phyloP scores from a whole-genome alignment of 2,888 invertebrate species.

The Subacronicta megacephala region DNA sequence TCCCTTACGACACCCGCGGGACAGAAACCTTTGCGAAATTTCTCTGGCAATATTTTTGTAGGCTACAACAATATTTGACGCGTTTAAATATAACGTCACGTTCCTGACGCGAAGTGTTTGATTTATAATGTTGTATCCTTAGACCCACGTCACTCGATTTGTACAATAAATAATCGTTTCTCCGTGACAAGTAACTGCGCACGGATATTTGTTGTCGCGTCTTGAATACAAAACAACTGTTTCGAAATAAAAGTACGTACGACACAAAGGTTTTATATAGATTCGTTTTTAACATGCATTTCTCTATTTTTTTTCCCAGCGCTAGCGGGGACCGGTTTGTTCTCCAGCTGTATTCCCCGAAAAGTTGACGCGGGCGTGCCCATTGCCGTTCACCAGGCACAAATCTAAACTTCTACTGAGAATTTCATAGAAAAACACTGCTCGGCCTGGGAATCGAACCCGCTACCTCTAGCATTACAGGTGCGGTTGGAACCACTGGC shows the following conservation, averaged over 20 bases:
- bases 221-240: conserved; percentile 66
- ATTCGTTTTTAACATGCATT: conserved; percentile 3
- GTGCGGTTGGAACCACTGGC: no score
- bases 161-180: conserved; percentile 77
- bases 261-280: conserved; percentile 17
- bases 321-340: no score
- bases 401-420: no score
- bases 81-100: conserved; percentile 57
- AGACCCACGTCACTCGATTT: conserved; percentile 79
- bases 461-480: no score
- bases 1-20: conserved; percentile 48
- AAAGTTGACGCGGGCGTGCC: no score
- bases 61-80: conserved; percentile 30
- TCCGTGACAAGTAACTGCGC: conserved; percentile 66
- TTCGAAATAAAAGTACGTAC: conserved; percentile 14
- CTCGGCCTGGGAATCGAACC: no score
- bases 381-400: no score
- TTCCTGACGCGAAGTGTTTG: conserved; percentile 63
- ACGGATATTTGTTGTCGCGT: conserved; percentile 71
- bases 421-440: no score
- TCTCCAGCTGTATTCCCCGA: no score
- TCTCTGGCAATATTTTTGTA: conserved; percentile 38
- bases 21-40: conserved; percentile 38
- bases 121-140: conserved; percentile 75
- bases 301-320: no score